A percentile compares a stretch with the other conserved stretches of the same genome.
Evolutionary conservation across 1,140 invertebrate species (phyloP).

Genomic region (Platyura marginata): DNA sequence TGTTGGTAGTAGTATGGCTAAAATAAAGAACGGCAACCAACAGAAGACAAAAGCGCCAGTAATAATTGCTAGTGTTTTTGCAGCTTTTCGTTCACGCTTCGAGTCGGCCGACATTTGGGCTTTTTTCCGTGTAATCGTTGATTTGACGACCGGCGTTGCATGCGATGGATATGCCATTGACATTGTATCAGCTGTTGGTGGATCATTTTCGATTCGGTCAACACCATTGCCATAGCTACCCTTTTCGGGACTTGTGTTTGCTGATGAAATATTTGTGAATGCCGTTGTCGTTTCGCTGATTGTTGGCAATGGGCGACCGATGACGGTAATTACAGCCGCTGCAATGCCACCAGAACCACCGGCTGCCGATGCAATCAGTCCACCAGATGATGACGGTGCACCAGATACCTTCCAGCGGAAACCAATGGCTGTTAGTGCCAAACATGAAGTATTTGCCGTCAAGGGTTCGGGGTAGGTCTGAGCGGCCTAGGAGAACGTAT

Average conservation of each 20-base stretch:
- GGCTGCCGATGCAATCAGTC: conserved; percentile 31
- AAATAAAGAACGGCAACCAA: conserved; percentile 80
- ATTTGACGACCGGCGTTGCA: conserved; percentile 9
- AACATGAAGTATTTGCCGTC: conserved; percentile 5
- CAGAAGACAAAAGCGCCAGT: conserved; percentile 78
- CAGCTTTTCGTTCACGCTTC: conserved; percentile 77
- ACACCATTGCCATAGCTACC: conserved; percentile 43
- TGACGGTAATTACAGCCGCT: conserved; percentile 50
- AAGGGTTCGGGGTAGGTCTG: conserved; percentile 5
- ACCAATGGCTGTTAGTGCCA: conserved; percentile 6
- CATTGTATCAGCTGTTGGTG: conserved; percentile 33
- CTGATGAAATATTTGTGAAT: conserved; percentile 47
- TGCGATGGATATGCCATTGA: conserved; percentile 14
- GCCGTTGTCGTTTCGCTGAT: conserved; percentile 42
- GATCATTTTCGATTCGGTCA: conserved; percentile 33
- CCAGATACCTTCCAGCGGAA: conserved; percentile 8
- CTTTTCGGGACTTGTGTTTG: conserved; percentile 48
- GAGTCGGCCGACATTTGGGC: conserved; percentile 49
- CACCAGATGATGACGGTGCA: conserved; percentile 25
- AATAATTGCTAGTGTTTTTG: conserved; percentile 79
- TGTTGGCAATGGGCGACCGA: conserved; percentile 46
- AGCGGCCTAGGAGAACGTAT: conserved; percentile 1
- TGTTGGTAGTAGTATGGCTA: conserved; percentile 63
- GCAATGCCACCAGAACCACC: conserved; percentile 46
- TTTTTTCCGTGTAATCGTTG: conserved; percentile 21